These are phyloP conservation scores for Halcyon leucocephala DNA, from an alignment of 2,797 vertebrate species.

Conservation along the genomic window DNA sequence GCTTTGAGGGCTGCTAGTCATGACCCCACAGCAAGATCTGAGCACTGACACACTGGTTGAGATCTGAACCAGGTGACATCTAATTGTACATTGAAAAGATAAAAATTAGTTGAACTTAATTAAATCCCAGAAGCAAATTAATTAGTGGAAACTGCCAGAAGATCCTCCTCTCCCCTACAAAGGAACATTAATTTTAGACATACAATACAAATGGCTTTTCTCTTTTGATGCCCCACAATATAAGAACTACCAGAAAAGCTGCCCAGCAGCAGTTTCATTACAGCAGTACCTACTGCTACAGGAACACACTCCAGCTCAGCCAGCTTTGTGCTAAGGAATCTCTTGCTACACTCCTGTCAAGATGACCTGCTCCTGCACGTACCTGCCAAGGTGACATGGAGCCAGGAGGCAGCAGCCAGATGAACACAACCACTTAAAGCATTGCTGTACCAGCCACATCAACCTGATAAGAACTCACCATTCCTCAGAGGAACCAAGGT, in stretches of 20 bases:
- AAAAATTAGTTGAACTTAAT: neutral
- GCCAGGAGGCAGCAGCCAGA: neutral
- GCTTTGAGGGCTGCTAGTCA: neutral
- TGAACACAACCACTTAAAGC: neutral
- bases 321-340: neutral
- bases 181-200: neutral
- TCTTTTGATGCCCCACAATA: neutral
- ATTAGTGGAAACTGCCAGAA: neutral
- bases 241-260: neutral
- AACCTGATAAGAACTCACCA: neutral
- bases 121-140: slow-evolving; percentile 30
- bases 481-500: neutral
- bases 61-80: neutral
- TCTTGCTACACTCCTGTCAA: neutral
- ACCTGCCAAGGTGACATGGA: neutral
- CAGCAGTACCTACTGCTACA: neutral
- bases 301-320: neutral
- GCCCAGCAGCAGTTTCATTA: neutral
- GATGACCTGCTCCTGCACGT: neutral
- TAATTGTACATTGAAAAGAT: neutral
- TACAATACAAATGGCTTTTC: neutral
- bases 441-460: neutral
- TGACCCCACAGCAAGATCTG: neutral
- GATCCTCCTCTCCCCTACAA: neutral
- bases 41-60: neutral